Percentiles rank a stretch among this genome's conserved stretches.
Evolutionary conservation across 2,888 invertebrate species (phyloP).

Genomic region (Nematopogon swammerdamellus): DNA sequence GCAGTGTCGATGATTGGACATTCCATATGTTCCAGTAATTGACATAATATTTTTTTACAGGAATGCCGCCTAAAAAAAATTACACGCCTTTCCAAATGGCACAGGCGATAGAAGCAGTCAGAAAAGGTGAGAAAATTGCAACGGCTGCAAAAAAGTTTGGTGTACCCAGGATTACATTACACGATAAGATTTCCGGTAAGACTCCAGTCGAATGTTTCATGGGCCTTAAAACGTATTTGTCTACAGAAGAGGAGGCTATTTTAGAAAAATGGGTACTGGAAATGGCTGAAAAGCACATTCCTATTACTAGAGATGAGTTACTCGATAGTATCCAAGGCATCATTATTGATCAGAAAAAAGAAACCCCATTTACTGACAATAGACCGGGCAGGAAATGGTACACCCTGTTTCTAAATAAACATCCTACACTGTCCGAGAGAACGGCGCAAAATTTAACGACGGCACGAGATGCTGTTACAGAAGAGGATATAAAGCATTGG

Average conservation of each 20-base stretch:
- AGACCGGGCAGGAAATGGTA: slow-evolving; percentile 19
- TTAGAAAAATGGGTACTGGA: slow-evolving; percentile 15
- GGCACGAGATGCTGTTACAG: slow-evolving; percentile 14
- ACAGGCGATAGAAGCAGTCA: slow-evolving; percentile 1
- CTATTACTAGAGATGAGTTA: slow-evolving; percentile 15
- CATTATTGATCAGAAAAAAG: slow-evolving; percentile 7
- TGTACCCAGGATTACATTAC: slow-evolving; percentile 4
- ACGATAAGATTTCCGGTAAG: slow-evolving; percentile 8
- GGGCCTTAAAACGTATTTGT: slow-evolving; percentile 13
- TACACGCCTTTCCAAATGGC: slow-evolving; percentile 5
- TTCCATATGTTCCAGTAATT: slow-evolving; percentile 7
- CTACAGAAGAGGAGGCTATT: slow-evolving; percentile 10
- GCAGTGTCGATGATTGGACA: slow-evolving; percentile 10
- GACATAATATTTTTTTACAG: slow-evolving; percentile 1
- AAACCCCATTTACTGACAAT: slow-evolving; percentile 14
- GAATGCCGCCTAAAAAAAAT: slow-evolving; percentile 5
- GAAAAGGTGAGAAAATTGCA: background rate
- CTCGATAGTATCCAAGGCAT: slow-evolving; percentile 12
- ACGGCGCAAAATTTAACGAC: slow-evolving; percentile 16
- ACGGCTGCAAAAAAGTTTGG: background rate
- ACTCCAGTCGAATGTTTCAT: slow-evolving; percentile 10
- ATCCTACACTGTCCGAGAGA: slow-evolving; percentile 13
- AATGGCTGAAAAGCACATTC: slow-evolving; percentile 13
- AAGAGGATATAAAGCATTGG: slow-evolving; percentile 15
- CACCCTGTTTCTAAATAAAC: slow-evolving; percentile 14